These are phyloP conservation scores for Oceanodroma leucorhoa DNA, from an alignment of 2,797 vertebrate genomes.

Conservation along the genomic window DNA sequence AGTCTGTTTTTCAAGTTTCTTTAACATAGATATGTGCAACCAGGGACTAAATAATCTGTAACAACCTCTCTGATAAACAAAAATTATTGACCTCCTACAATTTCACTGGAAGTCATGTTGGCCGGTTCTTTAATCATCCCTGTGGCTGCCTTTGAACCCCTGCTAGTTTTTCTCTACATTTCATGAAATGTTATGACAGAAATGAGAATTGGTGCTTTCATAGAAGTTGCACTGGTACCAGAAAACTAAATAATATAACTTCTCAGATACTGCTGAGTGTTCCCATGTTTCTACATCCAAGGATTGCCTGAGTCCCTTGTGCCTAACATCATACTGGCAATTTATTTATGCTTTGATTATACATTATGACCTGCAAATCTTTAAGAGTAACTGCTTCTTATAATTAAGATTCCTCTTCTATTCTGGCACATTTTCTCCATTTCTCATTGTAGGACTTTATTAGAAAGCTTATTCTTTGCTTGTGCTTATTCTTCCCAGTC, in stretches of 20 bases:
- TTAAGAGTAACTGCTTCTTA: neutral
- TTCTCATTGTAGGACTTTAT: neutral
- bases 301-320: neutral
- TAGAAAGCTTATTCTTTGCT: neutral
- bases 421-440: neutral
- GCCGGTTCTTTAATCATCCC: neutral
- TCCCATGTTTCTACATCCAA: neutral
- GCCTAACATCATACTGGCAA: neutral
- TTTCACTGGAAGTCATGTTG: neutral
- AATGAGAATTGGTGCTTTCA: conserved; percentile 5
- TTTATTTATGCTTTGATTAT: neutral
- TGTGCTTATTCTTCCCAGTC: neutral
- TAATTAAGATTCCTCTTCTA: neutral
- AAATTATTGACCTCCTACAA: neutral
- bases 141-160: neutral
- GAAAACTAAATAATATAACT: neutral
- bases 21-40: neutral
- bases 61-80: neutral
- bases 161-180: neutral
- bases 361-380: neutral
- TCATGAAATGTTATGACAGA: neutral
- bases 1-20: neutral
- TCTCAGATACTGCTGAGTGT: neutral
- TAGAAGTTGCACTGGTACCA: neutral
- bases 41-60: neutral